A percentile compares a stretch with the other conserved stretches of the same genome.
phyloP scores from a whole-genome alignment of 2,888 invertebrate genomes.

The Ochropleura leucogaster region DNA sequence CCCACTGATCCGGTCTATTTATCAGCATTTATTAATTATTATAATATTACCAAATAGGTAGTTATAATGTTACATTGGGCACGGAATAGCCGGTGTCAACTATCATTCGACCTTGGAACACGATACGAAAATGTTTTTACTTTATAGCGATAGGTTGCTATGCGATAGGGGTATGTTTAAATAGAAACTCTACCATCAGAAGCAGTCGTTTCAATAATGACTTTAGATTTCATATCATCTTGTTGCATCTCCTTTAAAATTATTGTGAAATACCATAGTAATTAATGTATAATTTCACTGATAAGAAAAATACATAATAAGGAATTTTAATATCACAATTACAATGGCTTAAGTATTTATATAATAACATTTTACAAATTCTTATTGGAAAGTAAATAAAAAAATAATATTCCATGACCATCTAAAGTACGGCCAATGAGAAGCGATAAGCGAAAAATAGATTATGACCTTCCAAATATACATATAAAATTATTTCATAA shows the following conservation, averaged over 20 bases:
- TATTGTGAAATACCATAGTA: conserved; percentile 39
- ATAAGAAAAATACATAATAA: not conserved
- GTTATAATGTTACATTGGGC: conserved; percentile 5
- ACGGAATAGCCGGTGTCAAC: conserved; percentile 61
- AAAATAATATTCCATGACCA: not conserved
- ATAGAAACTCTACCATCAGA: not conserved
- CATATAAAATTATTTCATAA: too few species aligned
- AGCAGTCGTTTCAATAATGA: not conserved
- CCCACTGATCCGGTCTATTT: not conserved
- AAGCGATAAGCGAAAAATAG: too few species aligned
- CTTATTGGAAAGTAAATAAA: not conserved
- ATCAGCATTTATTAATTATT: not conserved
- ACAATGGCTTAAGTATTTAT: not conserved
- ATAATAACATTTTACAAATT: not conserved
- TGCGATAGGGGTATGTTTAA: not conserved
- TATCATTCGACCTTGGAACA: conserved; percentile 72
- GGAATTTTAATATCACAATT: not conserved
- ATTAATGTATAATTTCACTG: too few species aligned
- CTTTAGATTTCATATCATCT: not conserved
- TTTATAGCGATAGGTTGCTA: not conserved
- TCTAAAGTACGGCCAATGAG: too few species aligned
- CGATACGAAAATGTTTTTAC: conserved; percentile 23
- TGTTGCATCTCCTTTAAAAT: conserved; percentile 12
- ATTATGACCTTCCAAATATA: too few species aligned
- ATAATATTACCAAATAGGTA: conserved; percentile 7